Evolutionary conservation across 2,888 invertebrate genomes (phyloP), one percentile per base, ranked within the genome.

Genomic region (Cordylochernes scorpioides): DNA sequence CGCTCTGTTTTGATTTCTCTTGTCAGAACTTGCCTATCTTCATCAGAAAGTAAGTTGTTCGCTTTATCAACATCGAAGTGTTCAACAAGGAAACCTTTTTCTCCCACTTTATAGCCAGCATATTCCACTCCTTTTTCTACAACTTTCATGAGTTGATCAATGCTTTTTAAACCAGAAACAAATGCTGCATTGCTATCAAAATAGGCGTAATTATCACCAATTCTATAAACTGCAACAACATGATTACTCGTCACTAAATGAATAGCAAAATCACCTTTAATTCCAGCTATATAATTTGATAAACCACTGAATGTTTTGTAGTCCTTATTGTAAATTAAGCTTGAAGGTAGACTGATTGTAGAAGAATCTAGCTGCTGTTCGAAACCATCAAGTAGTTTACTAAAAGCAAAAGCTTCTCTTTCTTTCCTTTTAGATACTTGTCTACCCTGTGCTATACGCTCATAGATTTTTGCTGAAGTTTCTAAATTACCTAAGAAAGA

Each of bases 391-490:
- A 31, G 12, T 27, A 27, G 28, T 31, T 27, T 27, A 27, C 15
- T 31, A 15, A 31, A 31, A 27, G 27, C 27, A 31, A 31, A 31
- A 27, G 24, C 31, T 27, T 31, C 27, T 30, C 26, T 30, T 26
- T 30, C 27, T 27, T 31, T 16, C 25, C 30, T 30, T 15, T 27
- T 27, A 21, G 31, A 27, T 31, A 31, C 12, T 28, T 21, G 27
- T 17, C 24, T 31, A 31, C 27, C 22, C 14, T 31, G 31, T 7
- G 22, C 31, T 27, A 31, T 27, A 17, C 10, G 22, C 18, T 31
- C 27, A 27, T 31, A 29, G 17, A 31, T 19, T 31, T 27, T 17
- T 21, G 27, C 19, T 27, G 31, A 31, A 27, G 10, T 19, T 19
- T 31, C 27, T 27, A 27, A 31, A 26, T 31, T 27, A 31, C 27